These are phyloP conservation scores for Hemichromis elongatus DNA, from an alignment of 2,113 vertebrate species.

Conservation along the genomic window DNA sequence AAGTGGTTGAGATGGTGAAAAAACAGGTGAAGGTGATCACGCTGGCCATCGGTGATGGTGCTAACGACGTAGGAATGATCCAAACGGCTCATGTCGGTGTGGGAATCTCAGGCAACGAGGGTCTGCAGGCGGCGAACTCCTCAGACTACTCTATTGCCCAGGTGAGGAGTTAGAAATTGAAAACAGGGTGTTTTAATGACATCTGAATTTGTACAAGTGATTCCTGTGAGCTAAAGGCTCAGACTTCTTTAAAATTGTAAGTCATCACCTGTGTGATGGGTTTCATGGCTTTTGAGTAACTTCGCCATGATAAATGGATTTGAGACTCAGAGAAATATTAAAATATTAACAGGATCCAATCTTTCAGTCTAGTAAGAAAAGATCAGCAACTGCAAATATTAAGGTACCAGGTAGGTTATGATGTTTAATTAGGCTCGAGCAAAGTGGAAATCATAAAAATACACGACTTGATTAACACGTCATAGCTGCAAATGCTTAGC, in stretches of 20 bases:
- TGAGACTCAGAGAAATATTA: neutral
- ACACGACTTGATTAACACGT: neutral
- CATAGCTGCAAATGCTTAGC: neutral
- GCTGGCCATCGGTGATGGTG: conserved; percentile 92
- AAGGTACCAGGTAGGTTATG: neutral
- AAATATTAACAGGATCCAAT: neutral
- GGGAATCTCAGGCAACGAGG: conserved; percentile 96
- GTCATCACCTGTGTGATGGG: neutral
- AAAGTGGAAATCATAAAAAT: neutral
- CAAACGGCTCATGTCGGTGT: conserved; percentile 96
- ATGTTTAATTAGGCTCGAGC: neutral
- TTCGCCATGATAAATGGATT: neutral
- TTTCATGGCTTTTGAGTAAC: neutral
- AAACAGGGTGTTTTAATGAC: neutral
- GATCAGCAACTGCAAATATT: neutral
- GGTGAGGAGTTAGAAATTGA: conserved; percentile 60
- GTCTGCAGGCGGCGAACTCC: conserved; percentile 96
- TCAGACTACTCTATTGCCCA: conserved; percentile 99
- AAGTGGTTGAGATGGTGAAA: conserved; percentile 99
- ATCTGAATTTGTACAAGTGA: neutral
- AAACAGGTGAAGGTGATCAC: conserved; percentile 97
- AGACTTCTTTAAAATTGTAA: neutral
- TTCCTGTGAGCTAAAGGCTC: neutral
- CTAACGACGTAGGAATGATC: conserved; percentile 98
- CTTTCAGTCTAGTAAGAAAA: neutral